phyloP scores from a whole-genome alignment of 2,888 invertebrate species.

The Ommatoiulus sabulosus region DNA sequence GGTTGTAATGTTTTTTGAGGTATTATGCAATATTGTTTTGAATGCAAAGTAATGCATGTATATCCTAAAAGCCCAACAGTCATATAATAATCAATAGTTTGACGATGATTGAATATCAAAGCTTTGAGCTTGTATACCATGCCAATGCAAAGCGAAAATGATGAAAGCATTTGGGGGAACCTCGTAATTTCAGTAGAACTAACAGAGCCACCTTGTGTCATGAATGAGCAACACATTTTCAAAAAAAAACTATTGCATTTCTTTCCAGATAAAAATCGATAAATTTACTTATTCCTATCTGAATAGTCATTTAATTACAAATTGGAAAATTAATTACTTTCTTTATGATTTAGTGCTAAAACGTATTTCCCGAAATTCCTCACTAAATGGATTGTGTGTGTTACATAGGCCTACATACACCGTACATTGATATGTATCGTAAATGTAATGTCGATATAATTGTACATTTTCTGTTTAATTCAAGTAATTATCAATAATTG shows the following conservation, averaged over 20 bases:
- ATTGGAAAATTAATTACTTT: too few species aligned
- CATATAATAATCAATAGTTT: neutral
- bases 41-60: neutral
- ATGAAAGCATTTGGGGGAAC: neutral
- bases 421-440: too few species aligned
- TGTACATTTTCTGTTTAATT: too few species aligned
- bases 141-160: neutral
- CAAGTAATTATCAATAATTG: too few species aligned
- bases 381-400: too few species aligned
- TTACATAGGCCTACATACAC: too few species aligned
- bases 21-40: neutral
- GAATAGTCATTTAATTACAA: too few species aligned
- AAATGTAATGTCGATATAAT: too few species aligned
- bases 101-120: slow-evolving; percentile 20
- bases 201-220: neutral
- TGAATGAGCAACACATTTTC: neutral
- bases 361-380: too few species aligned
- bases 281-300: neutral
- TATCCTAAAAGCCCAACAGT: neutral
- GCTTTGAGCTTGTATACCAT: neutral
- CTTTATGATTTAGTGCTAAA: too few species aligned
- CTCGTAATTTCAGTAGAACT: neutral
- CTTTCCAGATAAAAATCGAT: neutral
- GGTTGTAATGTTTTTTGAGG: neutral
- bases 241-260: neutral